Conservation (phyloP, 2,888 invertebrate species). For the Drosophila atroscutellata region DNA sequence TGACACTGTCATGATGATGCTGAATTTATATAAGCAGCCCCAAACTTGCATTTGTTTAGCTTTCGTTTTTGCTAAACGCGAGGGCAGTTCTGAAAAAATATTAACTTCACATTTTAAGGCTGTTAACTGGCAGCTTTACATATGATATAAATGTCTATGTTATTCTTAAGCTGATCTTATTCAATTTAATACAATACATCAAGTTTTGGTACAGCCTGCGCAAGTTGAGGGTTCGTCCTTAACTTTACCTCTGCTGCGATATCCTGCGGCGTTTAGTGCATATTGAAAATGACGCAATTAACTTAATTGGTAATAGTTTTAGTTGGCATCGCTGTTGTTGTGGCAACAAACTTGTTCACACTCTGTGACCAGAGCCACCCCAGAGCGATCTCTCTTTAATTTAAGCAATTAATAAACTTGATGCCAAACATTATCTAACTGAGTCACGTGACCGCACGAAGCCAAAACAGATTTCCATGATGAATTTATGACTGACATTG, state of each 20-base stretch:
- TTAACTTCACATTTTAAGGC: too few relatives aligned
- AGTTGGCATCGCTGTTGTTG: conserved; percentile 47
- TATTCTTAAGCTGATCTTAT: background rate
- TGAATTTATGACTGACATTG: conserved; percentile 82
- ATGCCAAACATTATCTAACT: conserved; percentile 75
- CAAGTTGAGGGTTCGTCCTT: conserved; percentile 3
- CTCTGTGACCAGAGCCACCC: conserved; percentile 35
- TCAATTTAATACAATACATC: background rate
- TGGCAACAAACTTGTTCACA: conserved; percentile 46
- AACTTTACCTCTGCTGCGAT: conserved; percentile 26
- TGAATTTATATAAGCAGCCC: conserved; percentile 67
- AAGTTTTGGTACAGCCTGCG: conserved; percentile 27
- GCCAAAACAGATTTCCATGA: conserved; percentile 79
- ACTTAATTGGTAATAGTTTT: conserved; percentile 75
- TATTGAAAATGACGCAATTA: conserved; percentile 74
- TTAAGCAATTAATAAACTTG: conserved; percentile 75
- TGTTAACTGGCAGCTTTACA: background rate
- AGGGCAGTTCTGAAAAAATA: conserved; percentile 15
- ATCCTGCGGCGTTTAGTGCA: conserved; percentile 64
- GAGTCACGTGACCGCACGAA: conserved; percentile 77
- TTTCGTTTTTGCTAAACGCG: conserved; percentile 19
- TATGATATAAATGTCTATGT: background rate
- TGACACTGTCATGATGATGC: conserved; percentile 75
- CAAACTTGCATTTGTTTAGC: conserved; percentile 19
- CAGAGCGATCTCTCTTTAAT: conserved; percentile 60